Conservation (phyloP, 1,140 invertebrate species). For the Vanessa atalanta region DNA sequence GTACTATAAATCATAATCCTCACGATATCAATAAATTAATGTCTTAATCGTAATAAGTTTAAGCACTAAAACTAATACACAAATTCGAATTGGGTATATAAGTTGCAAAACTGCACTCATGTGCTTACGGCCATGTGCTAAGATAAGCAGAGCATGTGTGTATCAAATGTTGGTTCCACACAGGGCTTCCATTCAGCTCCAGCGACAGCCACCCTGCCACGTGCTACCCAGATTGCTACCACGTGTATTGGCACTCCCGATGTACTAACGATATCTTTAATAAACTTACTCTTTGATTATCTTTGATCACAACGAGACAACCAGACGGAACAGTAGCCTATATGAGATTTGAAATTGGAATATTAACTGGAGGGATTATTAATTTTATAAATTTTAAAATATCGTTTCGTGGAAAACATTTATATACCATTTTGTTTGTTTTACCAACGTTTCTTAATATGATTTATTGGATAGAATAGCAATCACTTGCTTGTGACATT, state of each 20-base stretch:
- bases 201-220: conserved; percentile 55
- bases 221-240: conserved; percentile 60
- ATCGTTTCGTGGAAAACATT: too few relatives aligned
- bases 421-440: too few relatives aligned
- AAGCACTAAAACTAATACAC: conserved; percentile 7
- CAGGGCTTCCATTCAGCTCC: conserved; percentile 57
- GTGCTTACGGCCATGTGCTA: conserved; percentile 46
- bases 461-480: not conserved
- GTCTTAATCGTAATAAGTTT: not conserved
- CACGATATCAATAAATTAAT: not conserved
- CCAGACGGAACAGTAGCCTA: conserved; percentile 9
- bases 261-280: conserved; percentile 46
- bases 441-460: too few relatives aligned
- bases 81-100: conserved; percentile 16
- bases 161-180: conserved; percentile 61
- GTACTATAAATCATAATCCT: conserved; percentile 1
- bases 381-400: too few relatives aligned
- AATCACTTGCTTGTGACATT: not conserved
- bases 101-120: conserved; percentile 40
- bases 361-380: too few relatives aligned
- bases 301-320: conserved; percentile 22
- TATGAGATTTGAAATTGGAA: not conserved
- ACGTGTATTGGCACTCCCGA: conserved; percentile 40
- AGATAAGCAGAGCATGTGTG: conserved; percentile 59
- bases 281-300: conserved; percentile 52